Evolutionary conservation across 1,140 invertebrate genomes (phyloP).

Genomic region (Colletes latitarsis): DNA sequence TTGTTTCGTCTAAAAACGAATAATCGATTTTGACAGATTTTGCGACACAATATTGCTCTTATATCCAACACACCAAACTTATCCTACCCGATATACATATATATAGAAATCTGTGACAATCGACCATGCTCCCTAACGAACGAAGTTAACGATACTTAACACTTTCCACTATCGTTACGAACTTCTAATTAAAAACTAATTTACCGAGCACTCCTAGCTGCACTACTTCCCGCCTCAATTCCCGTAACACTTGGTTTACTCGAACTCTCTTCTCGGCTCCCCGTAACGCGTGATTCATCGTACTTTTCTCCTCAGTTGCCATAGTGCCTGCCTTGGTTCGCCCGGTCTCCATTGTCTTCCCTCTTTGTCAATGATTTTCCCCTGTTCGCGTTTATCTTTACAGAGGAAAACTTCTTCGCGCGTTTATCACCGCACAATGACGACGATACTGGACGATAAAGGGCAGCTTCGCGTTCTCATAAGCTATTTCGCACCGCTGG

Average conservation of each 20-base stretch:
- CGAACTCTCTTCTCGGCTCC: background rate
- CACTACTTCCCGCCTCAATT: background rate
- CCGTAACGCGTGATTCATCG: constrained; percentile 31
- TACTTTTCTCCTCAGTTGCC: constrained; percentile 21
- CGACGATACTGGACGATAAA: constrained; percentile 21
- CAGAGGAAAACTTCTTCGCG: constrained; percentile 35
- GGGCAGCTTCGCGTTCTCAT: constrained; percentile 38
- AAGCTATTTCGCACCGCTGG: constrained; percentile 18
- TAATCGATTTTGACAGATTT: too few species aligned
- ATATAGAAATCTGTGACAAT: too few species aligned
- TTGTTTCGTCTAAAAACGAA: too few species aligned
- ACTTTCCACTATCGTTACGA: background rate
- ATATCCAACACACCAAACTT: too few species aligned
- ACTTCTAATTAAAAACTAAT: constrained; percentile 13
- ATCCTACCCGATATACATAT: background rate
- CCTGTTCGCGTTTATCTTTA: constrained; percentile 14
- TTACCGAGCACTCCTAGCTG: background rate
- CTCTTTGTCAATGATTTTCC: constrained; percentile 11
- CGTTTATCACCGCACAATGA: constrained; percentile 42
- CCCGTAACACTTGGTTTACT: constrained; percentile 2
- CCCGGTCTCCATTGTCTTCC: constrained; percentile 22
- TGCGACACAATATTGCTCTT: too few species aligned
- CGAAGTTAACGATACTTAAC: too few species aligned
- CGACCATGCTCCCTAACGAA: too few species aligned
- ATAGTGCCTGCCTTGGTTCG: background rate